phyloP scores from a whole-genome alignment of 2,113 vertebrate genomes.

The Podiceps cristatus region DNA sequence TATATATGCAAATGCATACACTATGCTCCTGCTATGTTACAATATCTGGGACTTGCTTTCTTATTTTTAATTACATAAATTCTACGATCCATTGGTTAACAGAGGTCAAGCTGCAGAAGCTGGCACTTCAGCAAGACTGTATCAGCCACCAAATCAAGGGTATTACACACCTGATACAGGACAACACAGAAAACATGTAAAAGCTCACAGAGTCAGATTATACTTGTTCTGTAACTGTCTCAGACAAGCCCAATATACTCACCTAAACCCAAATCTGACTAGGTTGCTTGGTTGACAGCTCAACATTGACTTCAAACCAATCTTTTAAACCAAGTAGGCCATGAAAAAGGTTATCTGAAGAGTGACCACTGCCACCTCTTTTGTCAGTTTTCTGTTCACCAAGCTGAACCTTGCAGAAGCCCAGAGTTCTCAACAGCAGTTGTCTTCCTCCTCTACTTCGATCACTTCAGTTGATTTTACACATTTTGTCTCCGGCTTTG shows the following conservation, averaged over 20 bases:
- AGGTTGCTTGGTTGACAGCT: not conserved
- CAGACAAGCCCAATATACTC: not conserved
- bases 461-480: not conserved
- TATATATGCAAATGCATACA: rapidly evolving
- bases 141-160: not conserved
- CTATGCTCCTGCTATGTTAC: not conserved
- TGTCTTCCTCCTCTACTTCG: not conserved
- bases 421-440: not conserved
- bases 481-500: not conserved
- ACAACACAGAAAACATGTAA: not conserved
- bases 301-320: not conserved
- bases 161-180: not conserved
- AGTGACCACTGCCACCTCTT: rapidly evolving
- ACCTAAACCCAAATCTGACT: not conserved
- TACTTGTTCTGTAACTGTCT: not conserved
- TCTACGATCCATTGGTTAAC: not conserved
- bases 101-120: not conserved
- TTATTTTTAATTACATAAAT: not conserved
- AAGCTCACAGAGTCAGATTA: not conserved
- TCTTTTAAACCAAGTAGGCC: not conserved
- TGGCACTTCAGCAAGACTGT: not conserved
- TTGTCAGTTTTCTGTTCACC: not conserved
- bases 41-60: not conserved
- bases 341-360: not conserved
- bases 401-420: not conserved